Conservation (phyloP, 2,888 invertebrate genomes). For the Parnassius apollo region DNA sequence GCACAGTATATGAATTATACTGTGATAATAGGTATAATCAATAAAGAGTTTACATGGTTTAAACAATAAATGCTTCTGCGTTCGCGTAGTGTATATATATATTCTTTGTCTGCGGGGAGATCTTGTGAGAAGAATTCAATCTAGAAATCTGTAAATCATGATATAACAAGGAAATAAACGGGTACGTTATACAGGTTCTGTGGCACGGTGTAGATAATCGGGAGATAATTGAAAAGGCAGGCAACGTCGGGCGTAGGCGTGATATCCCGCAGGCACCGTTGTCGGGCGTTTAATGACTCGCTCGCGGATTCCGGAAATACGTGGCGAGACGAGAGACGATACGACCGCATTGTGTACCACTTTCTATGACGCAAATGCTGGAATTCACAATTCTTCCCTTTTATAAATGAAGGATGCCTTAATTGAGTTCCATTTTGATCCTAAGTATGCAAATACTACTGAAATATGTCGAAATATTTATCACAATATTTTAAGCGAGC, state of each 20-base stretch:
- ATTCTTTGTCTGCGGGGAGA: no score
- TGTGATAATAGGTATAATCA: no score
- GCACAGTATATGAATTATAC: no score
- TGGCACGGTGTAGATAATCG: slow-evolving; percentile 53
- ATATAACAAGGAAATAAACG: no score
- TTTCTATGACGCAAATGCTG: slow-evolving; percentile 74
- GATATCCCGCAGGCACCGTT: slow-evolving; percentile 39
- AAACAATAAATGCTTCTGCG: no score
- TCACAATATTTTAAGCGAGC: neutral
- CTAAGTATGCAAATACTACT: slow-evolving; percentile 13
- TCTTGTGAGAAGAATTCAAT: no score
- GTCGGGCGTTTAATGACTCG: slow-evolving; percentile 69
- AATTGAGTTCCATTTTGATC: slow-evolving; percentile 33
- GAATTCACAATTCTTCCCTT: slow-evolving; percentile 66
- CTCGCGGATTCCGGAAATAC: slow-evolving; percentile 76
- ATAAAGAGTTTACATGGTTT: no score
- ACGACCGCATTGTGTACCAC: slow-evolving; percentile 72
- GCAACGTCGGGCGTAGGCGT: slow-evolving; percentile 30
- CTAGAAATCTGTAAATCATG: no score
- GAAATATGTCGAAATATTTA: slow-evolving; percentile 25
- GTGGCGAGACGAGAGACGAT: slow-evolving; percentile 68
- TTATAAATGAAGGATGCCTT: slow-evolving; percentile 46
- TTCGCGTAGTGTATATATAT: no score
- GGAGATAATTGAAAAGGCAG: slow-evolving; percentile 63
- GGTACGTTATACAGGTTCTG: slow-evolving; percentile 20